Conservation (phyloP, 2,888 invertebrate species). For the Spodoptera exigua region DNA sequence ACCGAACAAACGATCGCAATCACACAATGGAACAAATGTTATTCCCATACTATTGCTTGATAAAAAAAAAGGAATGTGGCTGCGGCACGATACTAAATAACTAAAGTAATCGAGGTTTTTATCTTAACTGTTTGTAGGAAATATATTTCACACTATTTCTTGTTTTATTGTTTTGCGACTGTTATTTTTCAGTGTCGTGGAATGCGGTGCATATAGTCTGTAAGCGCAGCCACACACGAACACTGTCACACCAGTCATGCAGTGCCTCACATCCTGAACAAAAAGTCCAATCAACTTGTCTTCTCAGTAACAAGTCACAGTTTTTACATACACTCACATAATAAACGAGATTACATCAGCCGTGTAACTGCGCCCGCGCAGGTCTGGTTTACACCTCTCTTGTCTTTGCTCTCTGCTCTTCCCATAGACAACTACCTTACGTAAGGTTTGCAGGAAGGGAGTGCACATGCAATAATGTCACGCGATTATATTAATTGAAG, state of each 20-base stretch:
- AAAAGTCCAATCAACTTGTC: slow-evolving; percentile 3
- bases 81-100: slow-evolving; percentile 32
- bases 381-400: slow-evolving; percentile 23
- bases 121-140: slow-evolving; percentile 32
- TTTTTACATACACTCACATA: slow-evolving; percentile 37
- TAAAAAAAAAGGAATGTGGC: slow-evolving; percentile 47
- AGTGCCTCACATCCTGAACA: too few relatives aligned
- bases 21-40: slow-evolving; percentile 51
- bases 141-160: slow-evolving; percentile 32
- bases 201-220: too few relatives aligned
- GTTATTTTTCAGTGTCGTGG: too few relatives aligned
- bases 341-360: slow-evolving; percentile 26
- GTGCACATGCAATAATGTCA: slow-evolving; percentile 27
- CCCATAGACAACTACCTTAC: slow-evolving; percentile 25
- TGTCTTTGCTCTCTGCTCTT: slow-evolving; percentile 31
- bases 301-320: slow-evolving; percentile 4
- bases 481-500: slow-evolving; percentile 18
- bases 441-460: slow-evolving; percentile 28
- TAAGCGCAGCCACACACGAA: too few relatives aligned
- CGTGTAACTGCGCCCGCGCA: slow-evolving; percentile 30
- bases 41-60: slow-evolving; percentile 45
- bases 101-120: slow-evolving; percentile 39
- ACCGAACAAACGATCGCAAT: slow-evolving; percentile 43
- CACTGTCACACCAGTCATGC: too few relatives aligned
- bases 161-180: slow-evolving; percentile 7